These are phyloP conservation scores for Periophthalmus magnuspinnatus DNA, from an alignment of 2,797 vertebrate species.

Conservation along the genomic window DNA sequence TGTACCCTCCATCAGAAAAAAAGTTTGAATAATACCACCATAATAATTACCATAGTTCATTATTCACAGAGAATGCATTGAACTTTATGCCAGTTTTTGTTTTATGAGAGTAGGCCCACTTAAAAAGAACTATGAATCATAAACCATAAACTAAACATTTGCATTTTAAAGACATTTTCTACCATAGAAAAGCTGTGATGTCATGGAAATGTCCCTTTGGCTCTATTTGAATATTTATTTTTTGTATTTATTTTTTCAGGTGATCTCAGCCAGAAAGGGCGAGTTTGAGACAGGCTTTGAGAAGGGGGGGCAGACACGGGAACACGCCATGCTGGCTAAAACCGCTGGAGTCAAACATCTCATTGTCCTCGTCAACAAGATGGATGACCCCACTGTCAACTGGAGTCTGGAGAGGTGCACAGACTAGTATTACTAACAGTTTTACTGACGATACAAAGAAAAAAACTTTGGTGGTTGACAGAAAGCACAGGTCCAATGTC, in stretches of 20 bases:
- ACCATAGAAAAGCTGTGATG: not conserved
- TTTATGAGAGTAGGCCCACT: too few species aligned
- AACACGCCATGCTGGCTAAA: constrained; percentile 98
- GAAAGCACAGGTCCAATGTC: not conserved
- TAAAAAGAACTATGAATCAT: too few species aligned
- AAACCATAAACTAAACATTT: not conserved
- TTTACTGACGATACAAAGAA: not conserved
- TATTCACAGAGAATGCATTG: too few species aligned
- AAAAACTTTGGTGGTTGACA: not conserved
- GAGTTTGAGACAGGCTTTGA: constrained; percentile 99
- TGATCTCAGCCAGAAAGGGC: constrained; percentile 97
- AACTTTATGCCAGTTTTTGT: too few species aligned
- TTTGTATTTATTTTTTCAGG: constrained; percentile 67
- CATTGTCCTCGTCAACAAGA: constrained; percentile 98
- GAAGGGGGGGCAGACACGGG: constrained; percentile 97
- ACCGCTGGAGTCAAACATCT: constrained; percentile 98
- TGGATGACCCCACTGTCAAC: constrained; percentile 98
- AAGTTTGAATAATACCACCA: too few species aligned
- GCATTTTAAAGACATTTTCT: not conserved
- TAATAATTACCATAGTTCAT: too few species aligned
- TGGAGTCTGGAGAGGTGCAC: constrained; percentile 95
- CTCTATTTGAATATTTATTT: not conserved
- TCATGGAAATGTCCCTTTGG: not conserved
- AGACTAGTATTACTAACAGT: too few species aligned
- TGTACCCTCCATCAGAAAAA: too few species aligned